Conservation (phyloP, 2,888 invertebrate species). For the Lasioglossum pauxillum region DNA sequence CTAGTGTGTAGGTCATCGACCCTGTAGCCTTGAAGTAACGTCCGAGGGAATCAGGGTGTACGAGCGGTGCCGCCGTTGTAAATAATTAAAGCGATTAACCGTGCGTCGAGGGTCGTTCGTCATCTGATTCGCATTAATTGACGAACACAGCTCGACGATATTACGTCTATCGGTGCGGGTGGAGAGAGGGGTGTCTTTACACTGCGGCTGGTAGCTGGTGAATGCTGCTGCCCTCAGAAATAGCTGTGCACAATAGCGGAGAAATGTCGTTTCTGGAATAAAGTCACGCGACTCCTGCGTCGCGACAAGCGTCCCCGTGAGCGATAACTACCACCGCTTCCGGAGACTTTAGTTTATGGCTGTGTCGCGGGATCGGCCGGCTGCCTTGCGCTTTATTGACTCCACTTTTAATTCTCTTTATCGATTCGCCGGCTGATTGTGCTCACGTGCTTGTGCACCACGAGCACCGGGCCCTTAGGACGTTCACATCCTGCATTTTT, state of each 20-base stretch:
- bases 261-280: conserved; percentile 60
- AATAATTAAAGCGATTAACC: conserved; percentile 25
- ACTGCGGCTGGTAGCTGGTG: background rate
- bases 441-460: background rate
- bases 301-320: conserved; percentile 61
- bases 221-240: background rate
- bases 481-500: background rate
- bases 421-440: conserved; percentile 35
- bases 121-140: conserved; percentile 28
- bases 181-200: conserved; percentile 23
- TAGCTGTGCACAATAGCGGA: conserved; percentile 36
- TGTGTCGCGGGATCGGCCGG: conserved; percentile 48
- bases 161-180: conserved; percentile 12
- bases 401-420: conserved; percentile 59
- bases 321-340: conserved; percentile 64
- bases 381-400: conserved; percentile 55
- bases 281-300: conserved; percentile 64
- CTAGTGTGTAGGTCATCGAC: background rate
- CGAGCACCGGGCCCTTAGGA: background rate
- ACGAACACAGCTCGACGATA: conserved; percentile 17
- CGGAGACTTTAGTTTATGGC: conserved; percentile 59
- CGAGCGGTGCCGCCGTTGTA: background rate
- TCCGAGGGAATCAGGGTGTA: background rate
- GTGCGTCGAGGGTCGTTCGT: background rate
- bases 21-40: background rate